These are phyloP conservation scores for Hephaestus fuliginosus DNA, from an alignment of 2,797 vertebrate genomes.

Conservation along the genomic window DNA sequence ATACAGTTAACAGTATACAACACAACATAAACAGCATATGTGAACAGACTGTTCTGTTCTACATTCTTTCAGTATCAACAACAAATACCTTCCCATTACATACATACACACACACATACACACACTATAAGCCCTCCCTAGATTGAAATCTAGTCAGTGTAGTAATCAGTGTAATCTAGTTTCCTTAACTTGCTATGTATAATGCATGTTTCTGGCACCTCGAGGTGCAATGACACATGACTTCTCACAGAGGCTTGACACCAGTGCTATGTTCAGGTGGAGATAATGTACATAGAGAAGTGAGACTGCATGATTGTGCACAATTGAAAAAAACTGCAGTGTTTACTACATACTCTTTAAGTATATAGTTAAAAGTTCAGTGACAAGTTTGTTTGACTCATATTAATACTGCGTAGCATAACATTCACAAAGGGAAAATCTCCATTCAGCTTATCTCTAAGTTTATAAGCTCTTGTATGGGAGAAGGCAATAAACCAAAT, in stretches of 20 bases:
- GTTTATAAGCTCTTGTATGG: neutral
- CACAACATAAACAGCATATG: neutral
- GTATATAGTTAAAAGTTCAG: neutral
- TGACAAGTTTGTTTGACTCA: neutral
- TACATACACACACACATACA: neutral
- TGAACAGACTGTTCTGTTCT: neutral
- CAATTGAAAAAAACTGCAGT: conserved; percentile 11
- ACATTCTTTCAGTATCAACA: conserved; percentile 4
- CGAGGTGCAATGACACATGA: conserved; percentile 40
- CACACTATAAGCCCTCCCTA: conserved; percentile 3
- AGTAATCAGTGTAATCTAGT: conserved; percentile 20
- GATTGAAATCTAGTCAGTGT: conserved; percentile 55
- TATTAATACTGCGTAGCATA: neutral
- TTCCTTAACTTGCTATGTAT: conserved; percentile 62
- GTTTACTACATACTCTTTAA: neutral
- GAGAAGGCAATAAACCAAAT: too few species aligned
- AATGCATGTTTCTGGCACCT: conserved; percentile 65
- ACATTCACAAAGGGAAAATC: neutral
- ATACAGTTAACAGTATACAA: neutral
- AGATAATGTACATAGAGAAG: conserved; percentile 6
- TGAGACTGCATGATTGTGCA: conserved; percentile 16
- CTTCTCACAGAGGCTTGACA: conserved; percentile 44
- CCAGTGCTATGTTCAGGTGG: conserved; percentile 25
- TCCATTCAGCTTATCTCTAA: neutral
- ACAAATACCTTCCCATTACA: neutral